phyloP scores from a whole-genome alignment of 2,113 vertebrate genomes.

The Semicossyphus pulcher region DNA sequence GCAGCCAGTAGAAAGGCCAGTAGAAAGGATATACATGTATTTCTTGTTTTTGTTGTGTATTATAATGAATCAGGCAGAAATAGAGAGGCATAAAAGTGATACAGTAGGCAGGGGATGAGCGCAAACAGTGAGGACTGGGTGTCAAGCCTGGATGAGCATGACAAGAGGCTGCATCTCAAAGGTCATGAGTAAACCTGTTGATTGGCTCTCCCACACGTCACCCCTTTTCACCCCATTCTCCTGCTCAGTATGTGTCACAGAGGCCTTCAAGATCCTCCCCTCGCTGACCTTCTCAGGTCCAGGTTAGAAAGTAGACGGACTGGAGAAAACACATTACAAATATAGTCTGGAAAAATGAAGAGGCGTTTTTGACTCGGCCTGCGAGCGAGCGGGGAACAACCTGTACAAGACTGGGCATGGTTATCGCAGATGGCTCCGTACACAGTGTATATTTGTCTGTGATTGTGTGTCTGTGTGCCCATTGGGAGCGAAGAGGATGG shows the following conservation, averaged over 20 bases:
- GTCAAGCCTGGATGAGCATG: conserved; percentile 42
- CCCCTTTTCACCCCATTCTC: conserved; percentile 7
- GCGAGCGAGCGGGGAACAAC: neutral
- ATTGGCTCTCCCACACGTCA: conserved; percentile 44
- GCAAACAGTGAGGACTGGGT: conserved; percentile 1
- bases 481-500: neutral
- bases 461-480: conserved; percentile 4
- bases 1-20: too few species aligned
- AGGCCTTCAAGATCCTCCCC: conserved; percentile 7
- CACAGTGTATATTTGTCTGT: neutral
- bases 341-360: neutral
- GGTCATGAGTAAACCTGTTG: conserved; percentile 48
- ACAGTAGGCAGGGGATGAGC: neutral
- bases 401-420: neutral
- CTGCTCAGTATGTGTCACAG: conserved; percentile 29
- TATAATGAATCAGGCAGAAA: neutral
- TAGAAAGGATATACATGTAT: too few species aligned
- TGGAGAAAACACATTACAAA: neutral
- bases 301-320: conserved; percentile 15
- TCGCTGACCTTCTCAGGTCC: conserved; percentile 32
- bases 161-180: conserved; percentile 47
- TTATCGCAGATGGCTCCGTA: neutral
- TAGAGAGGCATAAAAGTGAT: neutral
- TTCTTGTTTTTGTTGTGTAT: too few species aligned
- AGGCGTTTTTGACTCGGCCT: conserved; percentile 8